Percentiles rank a stretch among this genome's conserved stretches.
These are phyloP conservation scores for Engystomops pustulosus DNA, from an alignment of 2,113 vertebrate species.

Conservation along the genomic window DNA sequence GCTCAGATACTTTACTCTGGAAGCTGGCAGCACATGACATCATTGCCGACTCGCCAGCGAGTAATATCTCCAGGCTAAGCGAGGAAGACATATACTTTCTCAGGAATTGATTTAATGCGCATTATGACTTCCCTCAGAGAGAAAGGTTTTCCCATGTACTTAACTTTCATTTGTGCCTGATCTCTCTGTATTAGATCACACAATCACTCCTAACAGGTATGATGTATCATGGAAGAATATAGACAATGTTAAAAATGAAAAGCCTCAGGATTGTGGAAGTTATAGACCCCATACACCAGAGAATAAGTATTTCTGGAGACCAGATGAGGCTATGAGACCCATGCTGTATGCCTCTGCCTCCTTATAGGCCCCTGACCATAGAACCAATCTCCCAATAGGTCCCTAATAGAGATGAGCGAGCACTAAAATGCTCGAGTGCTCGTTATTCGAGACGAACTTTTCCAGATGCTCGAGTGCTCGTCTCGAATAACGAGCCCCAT, in stretches of 20 bases:
- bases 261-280: not conserved
- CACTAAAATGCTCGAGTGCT: too few relatives aligned
- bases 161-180: slow-evolving; percentile 45
- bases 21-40: slow-evolving; percentile 54
- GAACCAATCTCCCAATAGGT: too few relatives aligned
- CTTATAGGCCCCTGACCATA: not conserved
- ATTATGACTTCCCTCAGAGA: slow-evolving; percentile 51
- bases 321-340: not conserved
- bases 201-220: slow-evolving; percentile 18
- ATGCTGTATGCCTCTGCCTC: not conserved
- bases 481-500: too few relatives aligned
- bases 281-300: too few relatives aligned
- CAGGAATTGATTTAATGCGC: slow-evolving; percentile 57
- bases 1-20: slow-evolving; percentile 28
- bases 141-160: slow-evolving; percentile 55
- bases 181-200: slow-evolving; percentile 44
- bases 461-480: too few relatives aligned
- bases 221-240: slow-evolving; percentile 8
- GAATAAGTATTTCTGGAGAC: too few relatives aligned
- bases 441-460: too few relatives aligned
- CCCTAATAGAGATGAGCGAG: too few relatives aligned
- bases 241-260: not conserved
- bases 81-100: slow-evolving; percentile 48
- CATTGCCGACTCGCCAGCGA: slow-evolving; percentile 40
- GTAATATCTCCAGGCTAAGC: slow-evolving; percentile 53